Evolutionary conservation across 2,888 invertebrate genomes (phyloP).

Genomic region (Baccha elongata): DNA sequence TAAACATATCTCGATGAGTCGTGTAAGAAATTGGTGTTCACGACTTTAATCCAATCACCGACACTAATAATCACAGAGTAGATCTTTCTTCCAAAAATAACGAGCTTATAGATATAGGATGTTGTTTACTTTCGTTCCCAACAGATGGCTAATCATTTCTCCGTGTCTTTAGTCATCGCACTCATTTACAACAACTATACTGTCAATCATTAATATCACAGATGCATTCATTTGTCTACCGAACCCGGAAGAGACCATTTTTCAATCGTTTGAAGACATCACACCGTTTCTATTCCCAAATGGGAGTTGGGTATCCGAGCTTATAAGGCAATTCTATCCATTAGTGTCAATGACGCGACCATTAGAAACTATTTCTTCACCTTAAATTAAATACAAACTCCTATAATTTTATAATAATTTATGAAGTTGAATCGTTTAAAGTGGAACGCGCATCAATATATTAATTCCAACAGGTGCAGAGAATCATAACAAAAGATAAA

Average conservation of each 20-base stretch:
- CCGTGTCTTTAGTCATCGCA: background rate
- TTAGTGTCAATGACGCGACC: conserved; percentile 23
- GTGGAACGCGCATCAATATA: conserved; percentile 1
- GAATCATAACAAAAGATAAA: conserved; percentile 26
- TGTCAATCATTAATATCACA: background rate
- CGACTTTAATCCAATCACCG: too few relatives aligned
- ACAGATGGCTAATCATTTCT: background rate
- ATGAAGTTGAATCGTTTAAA: conserved; percentile 10
- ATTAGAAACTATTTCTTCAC: conserved; percentile 28
- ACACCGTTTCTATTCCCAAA: conserved; percentile 23
- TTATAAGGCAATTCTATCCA: conserved; percentile 35
- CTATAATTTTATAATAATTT: conserved; percentile 34
- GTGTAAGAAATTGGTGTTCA: too few relatives aligned
- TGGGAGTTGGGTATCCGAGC: conserved; percentile 1
- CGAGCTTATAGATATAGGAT: background rate
- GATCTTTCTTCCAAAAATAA: background rate
- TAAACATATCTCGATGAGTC: background rate
- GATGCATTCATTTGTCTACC: background rate
- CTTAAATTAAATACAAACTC: conserved; percentile 22
- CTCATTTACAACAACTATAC: background rate
- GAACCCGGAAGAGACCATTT: conserved; percentile 46
- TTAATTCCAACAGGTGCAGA: conserved; percentile 22
- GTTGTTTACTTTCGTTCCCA: too few relatives aligned
- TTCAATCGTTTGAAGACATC: background rate
- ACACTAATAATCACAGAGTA: too few relatives aligned